A percentile compares a stretch with the other conserved stretches of the same genome.
Evolutionary conservation across 2,797 vertebrate species (phyloP).

Genomic region (Neoniphon sammara): DNA sequence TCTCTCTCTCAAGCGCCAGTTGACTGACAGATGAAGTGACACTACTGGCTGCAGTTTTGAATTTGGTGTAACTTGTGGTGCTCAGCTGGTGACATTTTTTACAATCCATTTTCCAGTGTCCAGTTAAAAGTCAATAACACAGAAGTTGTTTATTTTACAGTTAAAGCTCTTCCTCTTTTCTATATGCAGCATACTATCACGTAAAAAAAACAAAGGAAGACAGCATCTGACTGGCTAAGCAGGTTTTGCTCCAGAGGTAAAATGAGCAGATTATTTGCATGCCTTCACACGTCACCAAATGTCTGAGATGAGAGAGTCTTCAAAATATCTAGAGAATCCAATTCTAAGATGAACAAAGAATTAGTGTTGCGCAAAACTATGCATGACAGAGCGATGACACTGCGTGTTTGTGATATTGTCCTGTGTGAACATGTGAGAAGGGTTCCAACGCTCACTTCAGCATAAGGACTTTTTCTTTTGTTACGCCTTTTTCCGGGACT

Average conservation of each 20-base stretch:
- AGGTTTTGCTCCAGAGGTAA: slow-evolving; percentile 46
- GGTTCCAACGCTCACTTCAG: no score
- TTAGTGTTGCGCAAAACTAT: no score
- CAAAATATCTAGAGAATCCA: background rate
- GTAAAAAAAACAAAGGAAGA: background rate
- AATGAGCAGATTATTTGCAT: slow-evolving; percentile 13
- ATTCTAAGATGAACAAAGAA: background rate
- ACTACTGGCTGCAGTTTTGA: background rate
- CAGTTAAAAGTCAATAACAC: background rate
- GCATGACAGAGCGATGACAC: no score
- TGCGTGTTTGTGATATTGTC: no score
- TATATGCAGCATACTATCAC: background rate
- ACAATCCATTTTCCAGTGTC: background rate
- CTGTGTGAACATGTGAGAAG: no score
- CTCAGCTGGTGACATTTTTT: background rate
- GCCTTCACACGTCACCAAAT: background rate
- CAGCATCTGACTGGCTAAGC: slow-evolving; percentile 43
- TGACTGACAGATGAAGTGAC: slow-evolving; percentile 21
- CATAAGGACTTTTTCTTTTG: no score
- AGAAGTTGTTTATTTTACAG: background rate
- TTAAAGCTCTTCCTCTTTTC: background rate
- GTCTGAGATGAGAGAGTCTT: background rate
- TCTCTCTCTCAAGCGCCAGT: background rate
- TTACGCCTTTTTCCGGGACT: no score
- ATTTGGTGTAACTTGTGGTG: background rate